Evolutionary conservation across 2,797 vertebrate genomes (phyloP).

Genomic region (Mormyrus proboscirostris): DNA sequence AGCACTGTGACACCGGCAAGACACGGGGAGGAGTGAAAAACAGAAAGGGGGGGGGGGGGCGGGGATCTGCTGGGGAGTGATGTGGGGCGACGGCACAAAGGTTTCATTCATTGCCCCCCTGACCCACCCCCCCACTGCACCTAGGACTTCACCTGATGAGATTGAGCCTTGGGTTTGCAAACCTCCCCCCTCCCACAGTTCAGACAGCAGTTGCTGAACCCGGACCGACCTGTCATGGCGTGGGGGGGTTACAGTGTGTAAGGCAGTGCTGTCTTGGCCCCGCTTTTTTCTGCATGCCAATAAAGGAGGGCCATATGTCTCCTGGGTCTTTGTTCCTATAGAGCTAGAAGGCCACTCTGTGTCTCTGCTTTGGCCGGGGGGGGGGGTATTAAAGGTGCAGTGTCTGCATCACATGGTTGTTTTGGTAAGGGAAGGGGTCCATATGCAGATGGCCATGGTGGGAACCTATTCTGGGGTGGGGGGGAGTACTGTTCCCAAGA

Average conservation of each 20-base stretch:
- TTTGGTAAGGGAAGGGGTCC: not conserved
- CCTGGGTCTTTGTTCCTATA: not conserved
- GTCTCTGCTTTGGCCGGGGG: not conserved
- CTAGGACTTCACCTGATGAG: conserved; percentile 43
- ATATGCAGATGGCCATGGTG: not conserved
- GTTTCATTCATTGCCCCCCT: conserved; percentile 35
- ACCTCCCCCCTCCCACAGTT: conserved; percentile 32
- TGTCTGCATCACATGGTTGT: not conserved
- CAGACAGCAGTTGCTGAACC: not conserved
- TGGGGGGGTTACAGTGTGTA: not conserved
- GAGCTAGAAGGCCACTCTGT: not conserved
- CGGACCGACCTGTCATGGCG: not conserved
- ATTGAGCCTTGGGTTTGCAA: conserved; percentile 32
- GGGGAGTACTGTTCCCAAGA: not conserved
- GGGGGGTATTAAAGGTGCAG: not conserved
- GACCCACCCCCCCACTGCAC: not conserved
- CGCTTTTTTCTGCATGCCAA: not conserved
- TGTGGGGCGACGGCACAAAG: conserved; percentile 36
- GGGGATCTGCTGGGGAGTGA: not conserved
- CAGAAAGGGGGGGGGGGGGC: not conserved
- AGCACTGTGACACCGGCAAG: not conserved
- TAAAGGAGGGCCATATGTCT: not conserved
- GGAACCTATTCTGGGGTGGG: not conserved
- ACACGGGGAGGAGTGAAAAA: conserved; percentile 13
- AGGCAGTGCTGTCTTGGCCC: not conserved